Conservation (phyloP, 2,113 vertebrate genomes). For the Dicentrarchus labrax region DNA sequence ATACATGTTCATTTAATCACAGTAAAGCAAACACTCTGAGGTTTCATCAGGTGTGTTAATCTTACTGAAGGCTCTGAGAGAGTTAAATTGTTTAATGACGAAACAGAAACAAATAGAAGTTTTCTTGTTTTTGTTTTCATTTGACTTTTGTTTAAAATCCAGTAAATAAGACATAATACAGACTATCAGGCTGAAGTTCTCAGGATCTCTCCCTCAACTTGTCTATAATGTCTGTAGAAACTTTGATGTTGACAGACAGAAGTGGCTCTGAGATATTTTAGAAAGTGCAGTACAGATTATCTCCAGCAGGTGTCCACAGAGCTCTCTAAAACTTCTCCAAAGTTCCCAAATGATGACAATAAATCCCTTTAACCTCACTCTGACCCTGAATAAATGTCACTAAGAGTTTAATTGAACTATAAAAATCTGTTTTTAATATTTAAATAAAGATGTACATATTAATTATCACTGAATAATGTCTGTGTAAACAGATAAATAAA, state of each 20-base stretch:
- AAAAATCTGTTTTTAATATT: not conserved
- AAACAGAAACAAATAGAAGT: accelerated
- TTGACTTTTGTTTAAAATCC: accelerated
- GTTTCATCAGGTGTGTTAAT: not conserved
- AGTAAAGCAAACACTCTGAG: not conserved
- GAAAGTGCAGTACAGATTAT: slow-evolving; percentile 24
- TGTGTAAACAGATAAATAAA: not conserved
- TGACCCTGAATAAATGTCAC: not conserved
- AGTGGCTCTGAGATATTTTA: slow-evolving; percentile 10
- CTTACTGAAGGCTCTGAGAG: accelerated
- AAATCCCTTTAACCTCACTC: not conserved
- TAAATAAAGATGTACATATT: not conserved
- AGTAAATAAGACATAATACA: accelerated
- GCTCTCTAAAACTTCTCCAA: slow-evolving; percentile 1
- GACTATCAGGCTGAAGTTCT: not conserved
- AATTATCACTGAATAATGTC: accelerated
- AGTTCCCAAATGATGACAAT: slow-evolving; percentile 3
- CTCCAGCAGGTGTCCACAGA: slow-evolving; percentile 34
- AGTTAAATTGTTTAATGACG: accelerated
- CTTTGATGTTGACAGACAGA: not conserved
- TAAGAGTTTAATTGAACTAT: not conserved
- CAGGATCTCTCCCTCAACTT: not conserved
- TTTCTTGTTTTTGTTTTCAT: not conserved
- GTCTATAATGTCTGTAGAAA: not conserved
- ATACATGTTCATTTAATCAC: accelerated